Conservation (phyloP, 2,797 vertebrate species). For the Muscicapa striata region DNA sequence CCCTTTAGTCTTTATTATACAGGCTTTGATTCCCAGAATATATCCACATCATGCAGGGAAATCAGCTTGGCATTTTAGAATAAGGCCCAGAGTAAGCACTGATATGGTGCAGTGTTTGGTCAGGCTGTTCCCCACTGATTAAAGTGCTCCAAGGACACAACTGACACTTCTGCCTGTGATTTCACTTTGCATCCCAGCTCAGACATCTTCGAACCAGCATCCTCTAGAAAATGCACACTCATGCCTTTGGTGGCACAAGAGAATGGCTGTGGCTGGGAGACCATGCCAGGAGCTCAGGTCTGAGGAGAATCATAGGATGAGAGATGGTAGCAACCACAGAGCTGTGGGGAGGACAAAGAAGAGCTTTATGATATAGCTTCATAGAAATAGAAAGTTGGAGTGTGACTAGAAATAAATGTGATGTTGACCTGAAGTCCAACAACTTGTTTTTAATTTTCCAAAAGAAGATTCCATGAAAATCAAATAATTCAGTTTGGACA, state of each 20-base stretch:
- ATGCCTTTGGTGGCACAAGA: not conserved
- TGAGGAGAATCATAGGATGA: not conserved
- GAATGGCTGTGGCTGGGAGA: not conserved
- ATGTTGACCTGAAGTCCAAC: not conserved
- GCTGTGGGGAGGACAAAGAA: not conserved
- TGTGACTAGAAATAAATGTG: not conserved
- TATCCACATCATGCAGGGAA: not conserved
- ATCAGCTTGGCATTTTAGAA: not conserved
- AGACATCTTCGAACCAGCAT: not conserved
- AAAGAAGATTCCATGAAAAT: not conserved
- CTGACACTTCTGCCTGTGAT: not conserved
- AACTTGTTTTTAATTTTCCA: not conserved
- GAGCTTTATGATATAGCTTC: not conserved
- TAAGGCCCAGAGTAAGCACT: not conserved
- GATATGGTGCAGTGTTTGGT: not conserved
- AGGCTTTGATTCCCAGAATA: not conserved
- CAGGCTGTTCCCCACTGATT: not conserved
- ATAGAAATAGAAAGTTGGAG: not conserved
- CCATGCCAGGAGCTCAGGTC: not conserved
- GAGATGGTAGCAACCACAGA: not conserved
- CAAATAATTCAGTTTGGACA: not conserved
- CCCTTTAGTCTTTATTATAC: not conserved
- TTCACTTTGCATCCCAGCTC: not conserved
- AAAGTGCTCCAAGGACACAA: not conserved
- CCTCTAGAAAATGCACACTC: not conserved